phyloP scores from a whole-genome alignment of 2,113 vertebrate species.

The Leptodactylus fuscus region DNA sequence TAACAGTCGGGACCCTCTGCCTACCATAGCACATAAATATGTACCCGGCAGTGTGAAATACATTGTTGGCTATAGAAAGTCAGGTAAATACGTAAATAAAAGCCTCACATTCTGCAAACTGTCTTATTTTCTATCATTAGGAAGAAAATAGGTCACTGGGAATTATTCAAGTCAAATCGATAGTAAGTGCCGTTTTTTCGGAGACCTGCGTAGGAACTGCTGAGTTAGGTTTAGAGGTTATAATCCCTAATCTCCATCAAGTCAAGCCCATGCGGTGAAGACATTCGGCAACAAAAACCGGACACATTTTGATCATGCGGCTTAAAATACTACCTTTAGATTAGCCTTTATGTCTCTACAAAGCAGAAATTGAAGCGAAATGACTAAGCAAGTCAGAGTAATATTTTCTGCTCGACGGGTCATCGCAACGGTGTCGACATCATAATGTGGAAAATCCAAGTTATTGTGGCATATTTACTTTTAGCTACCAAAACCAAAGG shows the following conservation, averaged over 20 bases:
- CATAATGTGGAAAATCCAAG: slow-evolving; percentile 2
- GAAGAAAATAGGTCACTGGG: not conserved
- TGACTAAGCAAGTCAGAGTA: not conserved
- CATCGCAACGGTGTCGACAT: not conserved
- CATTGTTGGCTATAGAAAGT: too few species aligned
- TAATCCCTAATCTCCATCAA: slow-evolving; percentile 1
- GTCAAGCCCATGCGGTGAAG: not conserved
- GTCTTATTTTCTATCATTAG: not conserved
- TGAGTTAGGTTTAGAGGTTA: not conserved
- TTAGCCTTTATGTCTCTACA: slow-evolving; percentile 17
- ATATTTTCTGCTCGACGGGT: not conserved
- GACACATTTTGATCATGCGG: slow-evolving; percentile 21
- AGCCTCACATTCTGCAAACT: not conserved
- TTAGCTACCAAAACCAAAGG: not conserved
- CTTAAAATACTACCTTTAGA: not conserved
- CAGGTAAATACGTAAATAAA: not conserved
- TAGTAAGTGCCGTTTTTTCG: not conserved
- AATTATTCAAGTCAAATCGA: not conserved
- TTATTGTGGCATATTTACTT: slow-evolving; percentile 6
- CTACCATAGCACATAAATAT: too few species aligned
- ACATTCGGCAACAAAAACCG: not conserved
- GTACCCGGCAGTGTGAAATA: not conserved
- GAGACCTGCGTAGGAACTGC: not conserved
- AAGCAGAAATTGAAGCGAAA: slow-evolving; percentile 15
- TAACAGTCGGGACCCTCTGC: too few species aligned